A percentile compares a stretch with the other conserved stretches of the same genome.
These are phyloP conservation scores for Pocillopora verrucosa DNA, from an alignment of 64 coral and sea anemone species.

Conservation along the genomic window DNA sequence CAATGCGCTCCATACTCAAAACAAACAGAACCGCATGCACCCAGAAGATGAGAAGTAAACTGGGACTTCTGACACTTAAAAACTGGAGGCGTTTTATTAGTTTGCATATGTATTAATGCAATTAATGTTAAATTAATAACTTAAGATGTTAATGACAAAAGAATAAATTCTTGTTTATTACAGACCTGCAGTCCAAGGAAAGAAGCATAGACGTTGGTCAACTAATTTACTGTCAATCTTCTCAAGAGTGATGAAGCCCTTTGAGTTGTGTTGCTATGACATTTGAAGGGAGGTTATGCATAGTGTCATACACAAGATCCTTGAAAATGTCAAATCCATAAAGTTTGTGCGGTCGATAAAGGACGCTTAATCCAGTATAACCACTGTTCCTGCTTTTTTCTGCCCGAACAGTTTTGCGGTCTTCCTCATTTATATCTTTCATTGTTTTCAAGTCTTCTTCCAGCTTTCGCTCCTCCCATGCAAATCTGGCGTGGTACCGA, in stretches of 20 bases:
- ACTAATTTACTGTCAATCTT: slow-evolving; percentile 11
- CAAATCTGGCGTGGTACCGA: no score
- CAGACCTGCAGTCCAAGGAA: slow-evolving; percentile 39
- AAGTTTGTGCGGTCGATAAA: slow-evolving; percentile 33
- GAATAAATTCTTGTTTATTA: no score
- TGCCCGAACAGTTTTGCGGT: not conserved
- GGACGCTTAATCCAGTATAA: slow-evolving; percentile 39
- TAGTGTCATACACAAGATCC: slow-evolving; percentile 11
- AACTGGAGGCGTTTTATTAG: no score
- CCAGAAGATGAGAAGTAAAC: no score
- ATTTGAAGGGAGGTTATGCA: slow-evolving; percentile 56
- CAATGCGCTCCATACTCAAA: no score
- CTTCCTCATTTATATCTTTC: not conserved
- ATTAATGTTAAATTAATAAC: no score
- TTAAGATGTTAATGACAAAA: no score
- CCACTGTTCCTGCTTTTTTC: slow-evolving; percentile 27
- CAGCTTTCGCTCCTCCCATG: no score
- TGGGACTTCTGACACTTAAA: no score
- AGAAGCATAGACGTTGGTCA: not conserved
- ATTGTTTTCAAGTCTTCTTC: no score
- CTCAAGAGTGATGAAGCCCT: not conserved
- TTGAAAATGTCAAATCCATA: slow-evolving; percentile 45
- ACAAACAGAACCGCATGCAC: no score
- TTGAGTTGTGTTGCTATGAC: not conserved
- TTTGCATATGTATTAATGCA: no score